These are phyloP conservation scores for Lindbergichthys nudifrons DNA, from an alignment of 2,797 vertebrate species.

Conservation along the genomic window DNA sequence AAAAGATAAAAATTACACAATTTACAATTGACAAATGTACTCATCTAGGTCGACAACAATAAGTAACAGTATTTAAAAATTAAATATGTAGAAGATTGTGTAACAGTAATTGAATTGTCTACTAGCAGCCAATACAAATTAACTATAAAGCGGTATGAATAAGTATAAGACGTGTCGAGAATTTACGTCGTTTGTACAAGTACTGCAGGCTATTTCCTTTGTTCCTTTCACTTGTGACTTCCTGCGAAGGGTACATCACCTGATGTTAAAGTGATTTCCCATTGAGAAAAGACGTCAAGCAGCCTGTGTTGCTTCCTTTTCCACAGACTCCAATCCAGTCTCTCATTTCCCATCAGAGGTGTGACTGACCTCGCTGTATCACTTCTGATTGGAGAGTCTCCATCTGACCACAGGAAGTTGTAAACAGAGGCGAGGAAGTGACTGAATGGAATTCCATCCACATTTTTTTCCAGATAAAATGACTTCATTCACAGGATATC, in stretches of 20 bases:
- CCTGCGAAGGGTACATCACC: conserved; percentile 10
- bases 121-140: no score
- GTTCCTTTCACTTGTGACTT: neutral
- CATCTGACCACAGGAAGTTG: conserved; percentile 39
- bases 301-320: neutral
- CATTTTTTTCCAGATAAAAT: neutral
- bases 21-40: no score
- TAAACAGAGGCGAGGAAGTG: conserved; percentile 35
- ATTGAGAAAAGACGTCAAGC: neutral
- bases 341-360: neutral
- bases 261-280: neutral
- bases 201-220: no score
- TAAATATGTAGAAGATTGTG: no score
- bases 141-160: no score
- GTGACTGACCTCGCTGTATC: neutral
- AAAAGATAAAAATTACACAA: no score
- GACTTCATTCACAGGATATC: neutral
- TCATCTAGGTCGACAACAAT: no score
- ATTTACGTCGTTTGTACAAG: no score
- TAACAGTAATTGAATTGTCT: no score
- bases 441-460: neutral
- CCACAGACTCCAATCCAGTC: no score
- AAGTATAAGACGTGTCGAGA: no score
- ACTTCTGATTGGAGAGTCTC: conserved; percentile 19
- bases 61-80: no score